Base-by-base conservation (phyloP, 2,888 invertebrate species). In the Galerucella nymphaeae region DNA sequence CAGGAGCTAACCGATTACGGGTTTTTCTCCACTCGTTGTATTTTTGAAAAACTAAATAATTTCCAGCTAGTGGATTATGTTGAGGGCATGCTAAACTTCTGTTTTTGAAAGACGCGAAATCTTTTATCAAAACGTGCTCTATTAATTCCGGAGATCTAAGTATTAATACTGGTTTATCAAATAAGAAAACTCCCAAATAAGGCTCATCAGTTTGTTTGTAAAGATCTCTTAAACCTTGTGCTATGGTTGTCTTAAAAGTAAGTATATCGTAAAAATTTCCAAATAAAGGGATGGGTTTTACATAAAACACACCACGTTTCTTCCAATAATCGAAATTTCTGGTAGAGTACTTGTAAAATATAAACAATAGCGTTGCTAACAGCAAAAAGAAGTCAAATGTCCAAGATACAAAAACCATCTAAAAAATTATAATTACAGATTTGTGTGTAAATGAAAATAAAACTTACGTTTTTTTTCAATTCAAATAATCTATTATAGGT, bases 21-120 rank as follows among this genome's bases (percentile, higher is more conserved):
- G 89, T 80, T 55, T 83, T 84, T 78, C 87, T 89, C 91, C 90
- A 91, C 1, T 86, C 85, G 0, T 87, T 86, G 69, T 88, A 88
- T 70, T 86, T 87, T 66, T 87, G 76, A 2, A 86, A 83, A 73
- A 89, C 83, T 48, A 88, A 75, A 80, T 86, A 85, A 62, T 85
- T 84, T 76, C 86, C 83, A 0, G 84, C 83, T 10, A 87, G 80
- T 9, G 86, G 84, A 74, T 88, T 87, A 70, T 85, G 85, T n/a
- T n/a, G 48, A 14, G 48, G 48, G n/a, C 48, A 48, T n/a, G 68
- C 61, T 18, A 61, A 38, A 8, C 59, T 68, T 71, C 89, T 83
- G 75, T 89, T 87, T 2, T 83, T 83, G 77, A 89, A 89, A 75
- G 86, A 82, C 3, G 86, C 83, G 73, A 89, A 89, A 78, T 89